Evolutionary conservation across 2,888 invertebrate genomes (phyloP).

Genomic region (Linyphia triangularis): DNA sequence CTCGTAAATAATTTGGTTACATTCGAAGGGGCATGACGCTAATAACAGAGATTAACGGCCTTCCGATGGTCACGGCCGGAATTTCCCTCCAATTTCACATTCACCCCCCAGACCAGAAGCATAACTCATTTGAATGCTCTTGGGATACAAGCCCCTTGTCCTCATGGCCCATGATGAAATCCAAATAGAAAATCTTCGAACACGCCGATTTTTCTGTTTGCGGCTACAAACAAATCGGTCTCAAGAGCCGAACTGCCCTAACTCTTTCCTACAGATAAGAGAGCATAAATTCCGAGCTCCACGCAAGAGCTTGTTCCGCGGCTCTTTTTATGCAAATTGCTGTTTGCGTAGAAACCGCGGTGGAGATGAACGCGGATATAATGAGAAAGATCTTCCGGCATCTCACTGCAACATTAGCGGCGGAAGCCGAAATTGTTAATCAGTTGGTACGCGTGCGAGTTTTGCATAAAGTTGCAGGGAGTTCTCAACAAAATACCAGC

Average conservation of each 20-base stretch:
- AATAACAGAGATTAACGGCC: constrained; percentile 71
- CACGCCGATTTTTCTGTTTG: constrained; percentile 45
- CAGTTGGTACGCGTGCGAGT: constrained; percentile 26
- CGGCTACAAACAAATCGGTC: constrained; percentile 42
- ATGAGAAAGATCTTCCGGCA: constrained; percentile 4
- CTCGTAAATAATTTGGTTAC: constrained; percentile 74
- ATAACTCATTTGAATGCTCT: constrained; percentile 67
- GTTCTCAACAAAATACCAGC: constrained; percentile 21
- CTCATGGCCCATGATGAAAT: constrained; percentile 65
- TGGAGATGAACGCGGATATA: constrained; percentile 27
- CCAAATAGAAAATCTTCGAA: constrained; percentile 56
- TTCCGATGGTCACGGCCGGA: constrained; percentile 62
- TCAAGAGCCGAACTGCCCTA: background rate
- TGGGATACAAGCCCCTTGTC: constrained; percentile 43
- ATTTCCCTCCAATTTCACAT: constrained; percentile 56
- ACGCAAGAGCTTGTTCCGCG: background rate
- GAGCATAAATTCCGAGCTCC: constrained; percentile 9
- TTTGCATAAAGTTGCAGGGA: constrained; percentile 39
- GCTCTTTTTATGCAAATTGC: constrained; percentile 57
- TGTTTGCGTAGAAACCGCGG: constrained; percentile 22
- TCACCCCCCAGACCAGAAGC: constrained; percentile 45
- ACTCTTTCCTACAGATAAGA: background rate
- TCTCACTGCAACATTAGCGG: constrained; percentile 28
- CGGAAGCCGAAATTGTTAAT: constrained; percentile 52
- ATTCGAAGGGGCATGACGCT: constrained; percentile 51